phyloP scores from a whole-genome alignment of 2,797 vertebrate species.

The Alfaro cultratus region DNA sequence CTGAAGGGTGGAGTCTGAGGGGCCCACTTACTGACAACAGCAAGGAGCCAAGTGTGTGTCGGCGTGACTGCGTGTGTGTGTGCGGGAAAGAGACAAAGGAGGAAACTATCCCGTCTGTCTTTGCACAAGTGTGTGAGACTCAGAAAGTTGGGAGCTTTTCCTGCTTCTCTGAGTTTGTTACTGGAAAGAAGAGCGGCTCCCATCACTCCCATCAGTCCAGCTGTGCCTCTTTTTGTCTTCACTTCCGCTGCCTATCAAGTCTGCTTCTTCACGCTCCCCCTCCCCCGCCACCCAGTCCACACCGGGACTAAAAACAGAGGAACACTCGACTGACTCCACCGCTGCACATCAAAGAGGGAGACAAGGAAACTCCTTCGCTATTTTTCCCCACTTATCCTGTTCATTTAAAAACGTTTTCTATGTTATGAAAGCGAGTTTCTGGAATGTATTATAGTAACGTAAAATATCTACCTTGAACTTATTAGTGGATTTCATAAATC shows the following conservation, averaged over 20 bases:
- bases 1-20: conserved; percentile 45
- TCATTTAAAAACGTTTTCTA: conserved; percentile 46
- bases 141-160: conserved; percentile 27
- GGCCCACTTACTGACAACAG: conserved; percentile 60
- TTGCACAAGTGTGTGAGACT: conserved; percentile 11
- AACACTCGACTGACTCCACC: conserved; percentile 57
- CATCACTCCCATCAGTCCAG: conserved; percentile 74
- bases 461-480: background rate
- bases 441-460: background rate
- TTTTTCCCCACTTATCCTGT: conserved; percentile 56
- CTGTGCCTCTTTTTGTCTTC: conserved; percentile 76
- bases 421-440: background rate
- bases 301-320: background rate
- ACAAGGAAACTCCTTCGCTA: conserved; percentile 17
- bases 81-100: conserved; percentile 23
- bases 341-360: conserved; percentile 73
- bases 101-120: conserved; percentile 24
- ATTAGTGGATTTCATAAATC: background rate
- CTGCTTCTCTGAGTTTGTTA: background rate
- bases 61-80: background rate
- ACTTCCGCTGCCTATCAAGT: conserved; percentile 77
- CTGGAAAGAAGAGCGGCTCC: conserved; percentile 12
- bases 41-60: conserved; percentile 25
- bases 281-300: conserved; percentile 14
- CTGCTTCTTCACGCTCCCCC: conserved; percentile 62